Evolutionary conservation across 2,113 vertebrate species (phyloP), one percentile per base, ranked within the genome.

Genomic region (Danionella cerebrum): DNA sequence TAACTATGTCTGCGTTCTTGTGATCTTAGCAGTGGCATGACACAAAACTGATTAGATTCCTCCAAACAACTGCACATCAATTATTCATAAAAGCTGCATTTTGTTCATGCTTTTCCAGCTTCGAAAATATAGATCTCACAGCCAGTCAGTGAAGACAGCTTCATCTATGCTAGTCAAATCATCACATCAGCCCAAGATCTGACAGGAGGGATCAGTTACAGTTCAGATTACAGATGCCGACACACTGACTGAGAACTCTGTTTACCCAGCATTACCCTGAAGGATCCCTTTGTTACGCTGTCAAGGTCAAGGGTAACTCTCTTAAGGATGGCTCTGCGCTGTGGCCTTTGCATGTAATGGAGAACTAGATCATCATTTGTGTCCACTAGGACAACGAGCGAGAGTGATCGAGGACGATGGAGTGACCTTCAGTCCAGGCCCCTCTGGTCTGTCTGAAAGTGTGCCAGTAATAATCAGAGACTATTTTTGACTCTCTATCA

Each of bases 401-500:
- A 21, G n/a, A 39, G 67, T 16, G 33, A 60, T 57, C 42, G 59
- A 63, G 59, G 39, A 63, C 59, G 25, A 33, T 31, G 44, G 18
- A 31, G 45, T 66, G 67, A 74, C 72, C 72, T 70, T 75, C 73
- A 75, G 47, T 75, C 47, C 27, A 14, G 64, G 54, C 62, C 55
- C 55, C 67, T 50, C 62, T 54, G 63, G 73, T 70, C 54, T 8
- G 9, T 25, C 54, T 70, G 55, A 62, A 74, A 62, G 59, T 75
- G 48, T 55, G 68, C 68, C 63, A 75, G 54, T 48, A 75, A 75
- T 70, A 75, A 75, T 75, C 62, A 67, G 65, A 68, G 48, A 71
- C 65, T 75, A 71, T 68, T 75, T 75, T 75, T 70, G 73, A 69
- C 47, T 58, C 64, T 53, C 73, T 42, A 75, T 75, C 63, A 71